Evolutionary conservation across 2,888 invertebrate genomes (phyloP).

Genomic region (Pteria penguin): DNA sequence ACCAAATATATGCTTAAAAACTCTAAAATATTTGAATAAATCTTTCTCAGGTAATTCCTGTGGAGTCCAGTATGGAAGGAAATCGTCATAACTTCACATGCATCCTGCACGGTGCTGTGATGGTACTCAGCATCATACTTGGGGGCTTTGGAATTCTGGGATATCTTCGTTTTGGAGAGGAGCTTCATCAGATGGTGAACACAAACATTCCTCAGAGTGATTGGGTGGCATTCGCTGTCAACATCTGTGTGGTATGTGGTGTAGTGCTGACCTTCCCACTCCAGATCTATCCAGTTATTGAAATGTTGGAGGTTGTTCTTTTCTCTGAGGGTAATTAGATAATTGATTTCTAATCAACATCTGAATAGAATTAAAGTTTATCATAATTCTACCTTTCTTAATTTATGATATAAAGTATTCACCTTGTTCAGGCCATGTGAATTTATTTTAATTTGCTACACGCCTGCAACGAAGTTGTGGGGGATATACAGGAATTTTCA

Average conservation of each 20-base stretch:
- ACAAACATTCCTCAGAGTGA: slow-evolving; percentile 64
- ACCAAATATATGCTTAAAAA: too few relatives aligned
- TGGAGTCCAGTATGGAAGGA: slow-evolving; percentile 79
- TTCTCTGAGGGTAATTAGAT: slow-evolving; percentile 70
- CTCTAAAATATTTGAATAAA: too few relatives aligned
- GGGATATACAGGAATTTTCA: too few relatives aligned
- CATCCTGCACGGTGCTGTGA: slow-evolving; percentile 72
- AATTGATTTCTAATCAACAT: too few relatives aligned
- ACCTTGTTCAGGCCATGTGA: too few relatives aligned
- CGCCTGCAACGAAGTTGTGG: too few relatives aligned
- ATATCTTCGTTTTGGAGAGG: slow-evolving; percentile 72
- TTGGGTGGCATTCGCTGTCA: slow-evolving; percentile 64
- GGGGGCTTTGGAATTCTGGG: slow-evolving; percentile 73
- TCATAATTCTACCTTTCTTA: too few relatives aligned
- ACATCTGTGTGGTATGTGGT: slow-evolving; percentile 73
- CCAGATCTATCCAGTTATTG: slow-evolving; percentile 76
- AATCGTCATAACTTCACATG: slow-evolving; percentile 73
- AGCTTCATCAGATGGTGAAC: slow-evolving; percentile 75
- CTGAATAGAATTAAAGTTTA: too few relatives aligned
- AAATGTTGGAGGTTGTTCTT: slow-evolving; percentile 70
- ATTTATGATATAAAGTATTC: too few relatives aligned
- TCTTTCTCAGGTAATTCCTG: slow-evolving; percentile 75
- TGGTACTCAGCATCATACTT: slow-evolving; percentile 64
- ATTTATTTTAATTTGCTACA: too few relatives aligned
- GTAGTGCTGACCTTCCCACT: slow-evolving; percentile 77